Evolutionary conservation across 2,888 invertebrate genomes (phyloP), one percentile per base, ranked within the genome.

Genomic region (Caprella mutica): DNA sequence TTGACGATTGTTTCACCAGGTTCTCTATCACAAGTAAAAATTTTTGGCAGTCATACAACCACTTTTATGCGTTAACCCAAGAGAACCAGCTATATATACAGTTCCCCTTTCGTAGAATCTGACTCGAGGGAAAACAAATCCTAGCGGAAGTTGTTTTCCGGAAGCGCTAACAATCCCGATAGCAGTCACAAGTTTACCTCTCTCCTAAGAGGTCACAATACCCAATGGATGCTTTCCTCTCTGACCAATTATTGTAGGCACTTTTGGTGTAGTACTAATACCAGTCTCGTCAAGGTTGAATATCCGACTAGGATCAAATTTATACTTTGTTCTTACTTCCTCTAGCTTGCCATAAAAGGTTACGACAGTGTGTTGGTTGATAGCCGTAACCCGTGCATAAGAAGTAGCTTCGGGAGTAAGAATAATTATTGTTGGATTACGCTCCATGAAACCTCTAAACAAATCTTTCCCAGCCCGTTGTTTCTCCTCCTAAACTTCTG

Each of bases 61-160:
- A 42, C 26, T 56, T 29, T 24, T 39, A 19, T 52, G 43, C 17
- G 63, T 66, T 19, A 56, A 43, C 12, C 42, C 42, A 9, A 42
- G 8, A 17, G 9, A 9, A 6, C 42, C 42, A 6, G 6, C 6
- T 9, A 17, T 23, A 42, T 23, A 9, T 23, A 42, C 23, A 21
- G 8, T 42, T 67, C 68, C 35, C 40, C 35, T 29, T 21, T 65
- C 56, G 35, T 60, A 56, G 43, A 56, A 55, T 21, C 56, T 59
- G 8, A 68, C 58, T 51, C 65, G 27, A 19, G 68, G 69, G 59
- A 69, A 70, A 29, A 70, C 61, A 58, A 66, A 68, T 33, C 60
- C 19, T 35, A 68, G 67, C 27, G 69, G 68, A 44, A 69, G 51
- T 26, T 67, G 29, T 57, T 60, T 65, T 38, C 69, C 69, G 42